Conservation (phyloP, 2,888 invertebrate species). For the Yponomeuta sedellus region DNA sequence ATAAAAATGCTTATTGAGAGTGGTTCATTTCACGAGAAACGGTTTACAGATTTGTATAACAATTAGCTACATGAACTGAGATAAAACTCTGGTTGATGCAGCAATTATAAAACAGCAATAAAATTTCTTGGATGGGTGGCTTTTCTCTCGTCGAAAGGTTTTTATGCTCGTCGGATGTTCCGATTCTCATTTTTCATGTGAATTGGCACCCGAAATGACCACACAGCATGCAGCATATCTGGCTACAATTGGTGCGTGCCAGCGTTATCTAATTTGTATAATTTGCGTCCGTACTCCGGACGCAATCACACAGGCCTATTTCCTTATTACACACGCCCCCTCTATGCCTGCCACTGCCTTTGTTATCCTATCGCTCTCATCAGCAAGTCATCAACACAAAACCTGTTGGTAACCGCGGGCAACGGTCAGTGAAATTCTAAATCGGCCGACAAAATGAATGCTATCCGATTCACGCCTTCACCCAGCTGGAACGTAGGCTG, state of each 20-base stretch:
- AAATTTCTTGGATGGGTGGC: background rate
- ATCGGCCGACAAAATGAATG: conserved; percentile 34
- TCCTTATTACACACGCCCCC: conserved; percentile 29
- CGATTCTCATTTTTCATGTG: background rate
- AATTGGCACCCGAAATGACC: background rate
- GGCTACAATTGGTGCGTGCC: conserved; percentile 18
- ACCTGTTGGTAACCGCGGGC: conserved; percentile 22
- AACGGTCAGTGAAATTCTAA: conserved; percentile 42
- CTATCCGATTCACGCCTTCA: conserved; percentile 48
- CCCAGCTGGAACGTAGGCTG: conserved; percentile 34
- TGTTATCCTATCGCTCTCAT: conserved; percentile 25
- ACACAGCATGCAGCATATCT: background rate
- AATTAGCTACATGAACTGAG: too few species aligned
- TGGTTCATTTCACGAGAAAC: too few species aligned
- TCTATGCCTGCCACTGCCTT: conserved; percentile 19
- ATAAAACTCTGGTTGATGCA: too few species aligned
- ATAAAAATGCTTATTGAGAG: too few species aligned
- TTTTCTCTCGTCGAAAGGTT: background rate
- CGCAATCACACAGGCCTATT: conserved; percentile 30
- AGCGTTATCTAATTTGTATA: conserved; percentile 43
- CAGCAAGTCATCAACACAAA: conserved; percentile 18
- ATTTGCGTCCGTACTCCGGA: conserved; percentile 52
- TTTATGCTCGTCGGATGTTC: background rate
- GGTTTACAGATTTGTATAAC: too few species aligned
- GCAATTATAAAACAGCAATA: too few species aligned